Percentiles rank a stretch among this genome's conserved stretches.
phyloP scores from a whole-genome alignment of 1,140 invertebrate species.

The Macrobrachium nipponense region DNA sequence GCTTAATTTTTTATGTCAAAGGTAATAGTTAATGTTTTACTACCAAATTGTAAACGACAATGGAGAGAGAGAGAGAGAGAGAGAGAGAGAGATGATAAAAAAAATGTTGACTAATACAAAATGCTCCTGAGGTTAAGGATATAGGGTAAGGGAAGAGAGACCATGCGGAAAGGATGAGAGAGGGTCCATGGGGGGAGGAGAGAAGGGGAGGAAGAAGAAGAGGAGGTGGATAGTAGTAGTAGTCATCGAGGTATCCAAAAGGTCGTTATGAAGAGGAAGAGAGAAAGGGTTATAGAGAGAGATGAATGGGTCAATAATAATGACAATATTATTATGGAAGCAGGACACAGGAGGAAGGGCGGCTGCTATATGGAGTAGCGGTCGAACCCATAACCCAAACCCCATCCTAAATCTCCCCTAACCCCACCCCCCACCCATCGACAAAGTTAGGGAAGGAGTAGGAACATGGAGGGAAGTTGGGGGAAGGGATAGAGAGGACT shows the following conservation, averaged over 20 bases:
- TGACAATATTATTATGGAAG: constrained; percentile 26
- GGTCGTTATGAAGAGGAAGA: not conserved
- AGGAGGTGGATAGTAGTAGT: not conserved
- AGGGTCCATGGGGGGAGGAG: not conserved
- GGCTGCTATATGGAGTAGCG: constrained; percentile 1
- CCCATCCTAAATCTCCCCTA: no score
- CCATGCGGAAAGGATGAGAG: not conserved
- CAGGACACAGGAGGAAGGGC: not conserved
- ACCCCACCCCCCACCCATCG: no score
- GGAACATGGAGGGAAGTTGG: not conserved
- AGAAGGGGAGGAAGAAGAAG: not conserved
- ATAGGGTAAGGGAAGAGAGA: not conserved
- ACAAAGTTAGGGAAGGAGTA: not conserved
- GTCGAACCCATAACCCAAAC: not conserved
- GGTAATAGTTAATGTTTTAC: no score
- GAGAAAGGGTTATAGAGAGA: constrained; percentile 25
- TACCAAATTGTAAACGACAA: no score
- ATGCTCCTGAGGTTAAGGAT: not conserved
- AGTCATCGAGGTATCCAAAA: not conserved
- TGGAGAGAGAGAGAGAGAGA: not conserved
- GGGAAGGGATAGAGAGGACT: not conserved
- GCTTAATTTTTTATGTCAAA: no score
- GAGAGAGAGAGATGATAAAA: not conserved
- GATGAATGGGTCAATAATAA: constrained; percentile 36
- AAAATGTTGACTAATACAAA: not conserved